Evolutionary conservation across 2,888 invertebrate species (phyloP), one percentile per base, ranked within the genome.

Genomic region (Vandiemenella viatica): DNA sequence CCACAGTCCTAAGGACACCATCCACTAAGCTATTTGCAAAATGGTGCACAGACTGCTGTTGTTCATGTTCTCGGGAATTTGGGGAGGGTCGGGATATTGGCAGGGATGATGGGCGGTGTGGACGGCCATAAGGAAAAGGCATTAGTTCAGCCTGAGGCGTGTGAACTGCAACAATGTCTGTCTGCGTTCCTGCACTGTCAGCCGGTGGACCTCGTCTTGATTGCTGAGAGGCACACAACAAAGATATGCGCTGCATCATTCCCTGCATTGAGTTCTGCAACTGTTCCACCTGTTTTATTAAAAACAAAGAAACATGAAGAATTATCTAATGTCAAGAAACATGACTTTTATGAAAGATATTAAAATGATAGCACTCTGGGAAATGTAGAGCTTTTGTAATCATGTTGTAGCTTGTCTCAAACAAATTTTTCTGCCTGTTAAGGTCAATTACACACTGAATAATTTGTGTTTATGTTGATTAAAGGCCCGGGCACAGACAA

Each of bases 261-360:
- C 84, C 81, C 54, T 80, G 78, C 80, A 88, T 83, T 18, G 83
- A 81, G 50, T 77, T 77, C 63, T 85, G 87, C 21, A 87, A 63
- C 60, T 84, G 83, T 59, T 81, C 81, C 49, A 87, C 85, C 81
- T 83, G 58, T 13, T n/a, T n/a, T n/a, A n/a, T n/a, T n/a, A n/a
- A n/a, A n/a, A n/a, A n/a, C n/a, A n/a, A n/a, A n/a, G 43, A 50
- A 5, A n/a, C 18, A 37, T 17, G 8, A 1, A n/a, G n/a, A n/a
- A n/a, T n/a, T n/a, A n/a, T n/a, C n/a, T n/a, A n/a, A n/a, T n/a
- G n/a, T n/a, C n/a, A n/a, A n/a, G n/a, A n/a, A n/a, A n/a, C n/a
- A n/a, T n/a, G n/a, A n/a, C n/a, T n/a, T n/a, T n/a, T n/a, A n/a
- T n/a, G n/a, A n/a, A n/a, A n/a, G n/a, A n/a, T n/a, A n/a, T n/a